Evolutionary conservation across 92 coral and sea anemone species (phyloP), one percentile per base, ranked within the genome.

Genomic region (Porites lobata): DNA sequence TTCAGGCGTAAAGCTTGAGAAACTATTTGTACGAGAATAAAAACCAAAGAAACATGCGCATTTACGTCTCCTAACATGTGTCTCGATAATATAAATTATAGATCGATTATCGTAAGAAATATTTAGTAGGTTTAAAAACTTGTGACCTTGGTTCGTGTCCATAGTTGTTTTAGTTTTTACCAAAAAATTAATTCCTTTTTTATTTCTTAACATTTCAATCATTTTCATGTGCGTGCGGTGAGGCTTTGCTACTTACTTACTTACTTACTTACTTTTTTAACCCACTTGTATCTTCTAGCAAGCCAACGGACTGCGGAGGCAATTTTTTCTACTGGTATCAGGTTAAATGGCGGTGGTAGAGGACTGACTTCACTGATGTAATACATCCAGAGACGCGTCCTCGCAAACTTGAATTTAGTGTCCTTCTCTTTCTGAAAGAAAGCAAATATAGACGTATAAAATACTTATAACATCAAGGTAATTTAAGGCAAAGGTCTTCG

Each of bases 301-400:
- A 84, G 74, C 87, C 81, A 75, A 63, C 71, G 87, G 5, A 74
- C 8, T 14, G 29, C 72, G 8, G 57, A 2, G 9, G 62, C 81
- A 7, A 29, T 26, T 18, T 84, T 84, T 9, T 59, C 87, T 4
- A 88, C 57, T 8, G 99, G 99, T 20, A 96, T n/a, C 61, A 96
- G 85, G 83, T 96, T 96, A 67, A 94, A 92, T 7, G 99, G 99
- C 17, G 99, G 86, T 6, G 98, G 90, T 50, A 89, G 14, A 8
- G 85, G 86, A 64, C 98, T 89, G 32, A 92, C 94, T 21, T 91
- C 92, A 20, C 92, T 90, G 65, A 96, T 94, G 74, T 90, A 96
- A 89, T 96, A 95, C 93, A 96, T 86, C 92, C 97, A 93, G 22
- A 96, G 84, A 14, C 89, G 98, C 68, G 96, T 96, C 21, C 99